Evolutionary conservation across 2,888 invertebrate species (phyloP), one percentile per base, ranked within the genome.

Genomic region (Sminthurides aquaticus): DNA sequence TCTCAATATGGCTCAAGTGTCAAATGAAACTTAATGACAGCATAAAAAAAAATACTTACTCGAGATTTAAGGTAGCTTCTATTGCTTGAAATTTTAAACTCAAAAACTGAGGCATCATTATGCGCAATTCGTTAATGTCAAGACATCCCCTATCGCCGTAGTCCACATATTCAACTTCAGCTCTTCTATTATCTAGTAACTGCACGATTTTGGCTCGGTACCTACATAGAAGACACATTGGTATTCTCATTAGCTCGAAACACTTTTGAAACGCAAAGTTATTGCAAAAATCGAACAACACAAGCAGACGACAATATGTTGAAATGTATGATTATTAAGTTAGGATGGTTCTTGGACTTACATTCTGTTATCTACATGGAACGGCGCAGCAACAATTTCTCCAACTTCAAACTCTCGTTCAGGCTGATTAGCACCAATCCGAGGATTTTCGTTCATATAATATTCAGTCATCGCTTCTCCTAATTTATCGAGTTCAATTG

Each of bases 311-410:
- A 48, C 48, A 18, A 48, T n/a, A n/a, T n/a, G n/a, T n/a, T n/a
- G n/a, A n/a, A n/a, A n/a, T n/a, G n/a, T n/a, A n/a, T n/a, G n/a
- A n/a, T 34, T 34, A 34, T 34, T 34, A 55, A 54, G 55, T 59
- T 59, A 28, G 18, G n/a, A 48, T 56, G 8, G 34, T 34, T n/a
- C n/a, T n/a, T 28, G 5, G 11, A 26, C 67, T 62, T 65, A 71
- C 73, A 71, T 73, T 62, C 88, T 87, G 11, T 84, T 83, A 79
- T 93, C 92, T 76, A 85, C 84, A n/a, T 85, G 82, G 78, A 89
- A 92, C 75, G 87, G 84, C 0, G 91, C 90, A 22, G 91, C 92
- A 18, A 94, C 90, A 68, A 91, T 85, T 78, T 93, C 90, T 0
- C 91, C 92, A 65, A 85, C 80, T 57, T 79, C 78, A 60, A 90